Conservation (phyloP, 1,140 invertebrate species). For the Brachionus sp. region DNA sequence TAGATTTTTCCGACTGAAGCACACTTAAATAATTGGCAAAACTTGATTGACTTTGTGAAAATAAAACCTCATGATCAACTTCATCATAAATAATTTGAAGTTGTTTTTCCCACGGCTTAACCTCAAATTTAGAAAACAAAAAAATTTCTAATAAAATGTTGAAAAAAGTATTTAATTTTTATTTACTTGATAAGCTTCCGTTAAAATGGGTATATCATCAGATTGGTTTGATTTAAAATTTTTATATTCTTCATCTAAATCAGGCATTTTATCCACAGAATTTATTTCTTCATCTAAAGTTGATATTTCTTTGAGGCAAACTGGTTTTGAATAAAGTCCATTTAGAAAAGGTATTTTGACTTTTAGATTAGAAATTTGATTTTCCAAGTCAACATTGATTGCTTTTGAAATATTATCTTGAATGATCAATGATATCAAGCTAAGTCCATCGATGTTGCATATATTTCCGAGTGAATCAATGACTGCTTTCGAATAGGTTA, state of each 20-base stretch:
- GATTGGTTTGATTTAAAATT: not conserved
- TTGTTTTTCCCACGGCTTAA: slow-evolving; percentile 30
- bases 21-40: not conserved
- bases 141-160: not conserved
- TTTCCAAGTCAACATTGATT: not conserved
- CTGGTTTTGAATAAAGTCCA: not conserved
- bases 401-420: not conserved
- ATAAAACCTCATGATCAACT: not conserved
- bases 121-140: not conserved
- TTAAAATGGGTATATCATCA: not conserved
- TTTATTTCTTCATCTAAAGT: not conserved
- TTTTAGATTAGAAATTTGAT: not conserved
- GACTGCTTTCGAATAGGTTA: not conserved
- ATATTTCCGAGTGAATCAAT: not conserved
- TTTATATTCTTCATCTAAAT: not conserved
- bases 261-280: not conserved
- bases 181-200: not conserved
- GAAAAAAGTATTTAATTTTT: not conserved
- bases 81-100: slow-evolving; percentile 44
- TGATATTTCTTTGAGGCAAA: not conserved
- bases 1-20: not conserved
- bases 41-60: not conserved
- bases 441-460: not conserved
- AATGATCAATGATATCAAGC: not conserved
- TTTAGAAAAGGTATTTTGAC: not conserved